Conservation (phyloP, 2,113 vertebrate species). For the Festucalex cinctus region DNA sequence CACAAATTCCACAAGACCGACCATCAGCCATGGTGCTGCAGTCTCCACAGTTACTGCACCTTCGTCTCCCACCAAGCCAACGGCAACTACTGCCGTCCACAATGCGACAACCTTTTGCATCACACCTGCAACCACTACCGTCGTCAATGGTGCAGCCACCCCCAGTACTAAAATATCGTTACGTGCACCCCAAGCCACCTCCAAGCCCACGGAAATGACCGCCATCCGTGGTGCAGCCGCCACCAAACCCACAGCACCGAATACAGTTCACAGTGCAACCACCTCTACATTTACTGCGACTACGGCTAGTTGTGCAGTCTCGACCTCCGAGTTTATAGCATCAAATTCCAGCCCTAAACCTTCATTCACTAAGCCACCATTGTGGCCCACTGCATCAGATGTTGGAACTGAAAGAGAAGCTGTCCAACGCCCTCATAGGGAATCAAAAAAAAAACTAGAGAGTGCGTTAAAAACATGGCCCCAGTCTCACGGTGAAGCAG, state of each 20-base stretch:
- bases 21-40: background rate
- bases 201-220: background rate
- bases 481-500: background rate
- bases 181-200: background rate
- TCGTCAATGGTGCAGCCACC: too few species aligned
- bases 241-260: background rate
- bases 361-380: background rate
- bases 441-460: background rate
- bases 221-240: background rate
- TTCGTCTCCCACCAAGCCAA: too few species aligned
- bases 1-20: background rate
- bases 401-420: background rate
- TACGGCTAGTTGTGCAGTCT: background rate
- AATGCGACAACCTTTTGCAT: too few species aligned
- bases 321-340: background rate
- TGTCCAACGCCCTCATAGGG: background rate
- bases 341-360: background rate
- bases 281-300: background rate
- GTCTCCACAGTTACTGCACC: background rate
- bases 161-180: too few species aligned
- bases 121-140: too few species aligned
- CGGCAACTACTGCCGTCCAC: background rate
- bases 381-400: background rate
- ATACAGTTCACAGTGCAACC: too few species aligned
- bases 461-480: too few species aligned